Evolutionary conservation across 2,888 invertebrate genomes (phyloP), one percentile per base, ranked within the genome.

Genomic region (Synanthedon formicaeformis): DNA sequence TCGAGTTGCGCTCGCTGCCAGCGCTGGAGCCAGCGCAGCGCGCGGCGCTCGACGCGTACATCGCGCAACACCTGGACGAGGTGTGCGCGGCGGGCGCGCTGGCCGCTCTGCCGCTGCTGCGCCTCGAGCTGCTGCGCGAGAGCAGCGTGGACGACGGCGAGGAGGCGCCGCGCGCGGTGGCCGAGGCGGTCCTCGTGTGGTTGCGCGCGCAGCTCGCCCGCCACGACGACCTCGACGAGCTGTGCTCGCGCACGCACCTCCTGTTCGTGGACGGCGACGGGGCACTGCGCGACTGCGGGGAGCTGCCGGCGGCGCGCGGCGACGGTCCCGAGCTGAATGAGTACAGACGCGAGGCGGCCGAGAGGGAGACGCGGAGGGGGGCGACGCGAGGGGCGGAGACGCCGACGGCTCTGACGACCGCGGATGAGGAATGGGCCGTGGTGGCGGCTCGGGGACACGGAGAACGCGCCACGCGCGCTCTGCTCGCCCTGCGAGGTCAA

Each of bases 251-350:
- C 85, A 90, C 91, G 16, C 93, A 93, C 73, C 89, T 94, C 79
- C 81, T 95, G 67, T 94, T 92, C 78, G 88, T 94, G 66, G 93
- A 93, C 60, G 85, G 90, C 56, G 92, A 91, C 72, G 94, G 94
- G 71, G 91, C 91, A 41, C 87, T 95, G 60, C 93, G 93, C 64
- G 95, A 95, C 84, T 95, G 94, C 81, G 90, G 91, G 56, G 93
- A 93, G 69, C 86, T 94, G 67, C 93, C 93, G 6, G 79, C 84
- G 16, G 85, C 88, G 16, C 65, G 72, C 55, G 92, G 91, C 57
- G 92, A 94, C 74, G 92, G 93, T 27, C 93, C 94, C 67, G 90
- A 94, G 58, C 92, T 95, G 41, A 92, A 92, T 71, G 93, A 94
- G 78, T 94, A 94, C 81, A 92, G 93, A 67, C 87, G 89, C 60